These are phyloP conservation scores for Antedon mediterranea DNA, from an alignment of 53 echinoderm and acorn worm species.

Conservation along the genomic window DNA sequence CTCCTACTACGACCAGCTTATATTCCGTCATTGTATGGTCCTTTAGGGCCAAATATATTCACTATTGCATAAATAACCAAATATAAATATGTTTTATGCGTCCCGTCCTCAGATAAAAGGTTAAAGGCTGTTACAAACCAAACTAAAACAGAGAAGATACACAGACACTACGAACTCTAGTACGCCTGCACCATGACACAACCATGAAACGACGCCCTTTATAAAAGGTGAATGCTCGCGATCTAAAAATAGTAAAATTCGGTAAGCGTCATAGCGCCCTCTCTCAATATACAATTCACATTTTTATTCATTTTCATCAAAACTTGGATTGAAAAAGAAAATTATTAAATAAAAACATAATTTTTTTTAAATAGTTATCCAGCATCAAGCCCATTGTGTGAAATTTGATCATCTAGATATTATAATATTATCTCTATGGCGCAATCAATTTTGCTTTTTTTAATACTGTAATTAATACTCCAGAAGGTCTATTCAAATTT, in stretches of 20 bases:
- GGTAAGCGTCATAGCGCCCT: background rate
- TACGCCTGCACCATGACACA: background rate
- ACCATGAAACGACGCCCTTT: conserved; percentile 19
- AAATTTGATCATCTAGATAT: no score
- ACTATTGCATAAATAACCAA: background rate
- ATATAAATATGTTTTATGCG: background rate
- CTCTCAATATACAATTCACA: no score
- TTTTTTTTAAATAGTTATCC: no score
- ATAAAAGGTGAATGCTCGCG: conserved; percentile 2
- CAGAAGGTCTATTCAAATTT: no score
- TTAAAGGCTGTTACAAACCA: background rate
- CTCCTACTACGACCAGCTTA: conserved; percentile 81
- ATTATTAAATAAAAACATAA: no score
- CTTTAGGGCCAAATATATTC: conserved; percentile 2
- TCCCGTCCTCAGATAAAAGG: conserved; percentile 2
- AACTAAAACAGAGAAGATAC: background rate
- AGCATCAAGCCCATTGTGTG: no score
- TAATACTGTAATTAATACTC: no score
- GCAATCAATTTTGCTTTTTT: no score
- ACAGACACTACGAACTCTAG: background rate
- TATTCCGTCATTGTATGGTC: conserved; percentile 61
- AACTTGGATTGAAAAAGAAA: no score
- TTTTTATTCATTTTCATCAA: no score
- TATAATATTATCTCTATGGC: no score
- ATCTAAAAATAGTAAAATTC: conserved; percentile 19